These are phyloP conservation scores for Rhodophaea formosa DNA, from an alignment of 2,888 invertebrate species.

Conservation along the genomic window DNA sequence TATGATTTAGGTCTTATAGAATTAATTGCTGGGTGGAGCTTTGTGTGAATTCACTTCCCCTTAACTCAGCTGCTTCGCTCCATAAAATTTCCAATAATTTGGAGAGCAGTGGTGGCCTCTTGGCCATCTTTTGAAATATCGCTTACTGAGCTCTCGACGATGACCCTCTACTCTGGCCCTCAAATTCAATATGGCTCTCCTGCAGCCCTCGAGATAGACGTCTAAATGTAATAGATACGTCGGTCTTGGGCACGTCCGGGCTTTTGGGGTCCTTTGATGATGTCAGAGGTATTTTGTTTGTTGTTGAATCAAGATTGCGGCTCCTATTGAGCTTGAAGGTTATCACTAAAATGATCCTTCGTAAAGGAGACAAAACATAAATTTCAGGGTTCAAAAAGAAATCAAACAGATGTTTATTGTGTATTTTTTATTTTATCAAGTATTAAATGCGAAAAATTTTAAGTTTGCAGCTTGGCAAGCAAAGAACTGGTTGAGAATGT, in stretches of 20 bases:
- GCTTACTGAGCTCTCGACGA: conserved; percentile 50
- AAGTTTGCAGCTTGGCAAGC: no score
- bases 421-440: no score
- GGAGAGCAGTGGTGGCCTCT: conserved; percentile 48
- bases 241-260: not conserved
- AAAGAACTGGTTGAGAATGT: no score
- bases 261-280: conserved; percentile 4
- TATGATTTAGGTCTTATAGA: no score
- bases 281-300: not conserved
- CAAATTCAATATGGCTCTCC: conserved; percentile 45
- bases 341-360: no score
- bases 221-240: conserved; percentile 8
- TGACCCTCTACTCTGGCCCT: conserved; percentile 32
- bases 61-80: conserved; percentile 35
- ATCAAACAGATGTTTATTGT: no score
- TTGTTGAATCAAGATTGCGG: conserved; percentile 1
- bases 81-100: conserved; percentile 56
- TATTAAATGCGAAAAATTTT: no score
- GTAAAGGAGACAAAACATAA: no score
- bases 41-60: no score
- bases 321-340: not conserved
- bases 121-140: conserved; percentile 54
- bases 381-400: no score
- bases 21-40: no score
- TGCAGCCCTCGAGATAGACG: conserved; percentile 24